Evolutionary conservation across 2,113 vertebrate species (phyloP).

Genomic region (Ahaetulla prasina): DNA sequence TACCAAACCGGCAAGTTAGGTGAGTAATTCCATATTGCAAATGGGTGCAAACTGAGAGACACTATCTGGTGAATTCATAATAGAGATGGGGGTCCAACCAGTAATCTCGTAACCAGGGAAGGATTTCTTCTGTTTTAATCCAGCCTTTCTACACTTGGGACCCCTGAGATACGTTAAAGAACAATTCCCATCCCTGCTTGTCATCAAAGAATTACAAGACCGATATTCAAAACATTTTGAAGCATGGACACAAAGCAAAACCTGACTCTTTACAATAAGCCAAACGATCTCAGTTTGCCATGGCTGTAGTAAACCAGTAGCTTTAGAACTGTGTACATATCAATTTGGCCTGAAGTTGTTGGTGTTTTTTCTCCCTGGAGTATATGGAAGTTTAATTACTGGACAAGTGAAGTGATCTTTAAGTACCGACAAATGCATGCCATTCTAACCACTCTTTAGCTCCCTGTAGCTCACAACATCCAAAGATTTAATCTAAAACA

Average conservation of each 20-base stretch:
- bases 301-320: not conserved
- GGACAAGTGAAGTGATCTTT: not conserved
- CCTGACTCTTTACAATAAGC: not conserved
- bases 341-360: not conserved
- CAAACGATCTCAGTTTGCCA: not conserved
- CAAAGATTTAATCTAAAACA: not conserved
- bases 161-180: not conserved
- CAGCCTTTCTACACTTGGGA: too few species aligned
- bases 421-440: not conserved
- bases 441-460: not conserved
- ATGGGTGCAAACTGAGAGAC: not conserved
- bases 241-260: not conserved
- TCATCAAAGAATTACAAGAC: not conserved
- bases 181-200: too few species aligned
- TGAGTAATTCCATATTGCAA: not conserved
- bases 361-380: not conserved
- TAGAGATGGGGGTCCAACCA: not conserved
- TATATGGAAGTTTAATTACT: not conserved
- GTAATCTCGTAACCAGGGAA: not conserved
- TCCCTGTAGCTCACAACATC: not conserved
- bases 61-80: not conserved
- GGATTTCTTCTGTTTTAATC: not conserved
- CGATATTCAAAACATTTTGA: not conserved
- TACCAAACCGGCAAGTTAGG: not conserved
- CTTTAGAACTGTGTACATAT: not conserved